Conservation (phyloP, 2,888 invertebrate genomes). For the Sarcophaga subvicina region DNA sequence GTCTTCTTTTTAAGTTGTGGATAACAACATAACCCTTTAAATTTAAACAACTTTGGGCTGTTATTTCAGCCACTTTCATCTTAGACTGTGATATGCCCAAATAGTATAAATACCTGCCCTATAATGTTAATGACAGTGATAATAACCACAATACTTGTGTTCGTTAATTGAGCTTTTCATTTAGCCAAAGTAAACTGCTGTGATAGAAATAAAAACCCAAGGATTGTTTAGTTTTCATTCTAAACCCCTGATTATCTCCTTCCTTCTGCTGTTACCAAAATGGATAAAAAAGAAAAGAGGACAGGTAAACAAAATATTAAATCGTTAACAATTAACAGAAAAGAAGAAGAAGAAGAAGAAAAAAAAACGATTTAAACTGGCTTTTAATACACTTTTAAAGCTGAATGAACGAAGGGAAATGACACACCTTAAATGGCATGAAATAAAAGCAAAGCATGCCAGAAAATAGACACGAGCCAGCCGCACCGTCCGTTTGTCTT, state of each 20-base stretch:
- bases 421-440: slow-evolving; percentile 71
- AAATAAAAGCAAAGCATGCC: not conserved
- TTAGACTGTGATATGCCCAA: not conserved
- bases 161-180: slow-evolving; percentile 63
- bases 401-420: slow-evolving; percentile 7
- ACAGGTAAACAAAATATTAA: slow-evolving; percentile 55
- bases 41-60: too few species aligned
- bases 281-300: not conserved
- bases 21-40: too few species aligned
- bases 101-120: not conserved
- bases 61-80: not conserved
- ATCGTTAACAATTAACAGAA: slow-evolving; percentile 64
- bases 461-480: slow-evolving; percentile 40
- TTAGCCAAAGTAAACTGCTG: slow-evolving; percentile 4
- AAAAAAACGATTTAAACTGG: slow-evolving; percentile 50
- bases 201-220: slow-evolving; percentile 49
- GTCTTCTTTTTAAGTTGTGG: too few species aligned
- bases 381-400: slow-evolving; percentile 30
- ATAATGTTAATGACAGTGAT: slow-evolving; percentile 43
- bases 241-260: not conserved
- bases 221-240: slow-evolving; percentile 23
- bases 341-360: not conserved
- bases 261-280: not conserved
- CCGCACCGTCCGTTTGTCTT: not conserved
- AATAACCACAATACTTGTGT: slow-evolving; percentile 48